Evolutionary conservation across 2,888 invertebrate species (phyloP).

Genomic region (Crioceris asparagi): DNA sequence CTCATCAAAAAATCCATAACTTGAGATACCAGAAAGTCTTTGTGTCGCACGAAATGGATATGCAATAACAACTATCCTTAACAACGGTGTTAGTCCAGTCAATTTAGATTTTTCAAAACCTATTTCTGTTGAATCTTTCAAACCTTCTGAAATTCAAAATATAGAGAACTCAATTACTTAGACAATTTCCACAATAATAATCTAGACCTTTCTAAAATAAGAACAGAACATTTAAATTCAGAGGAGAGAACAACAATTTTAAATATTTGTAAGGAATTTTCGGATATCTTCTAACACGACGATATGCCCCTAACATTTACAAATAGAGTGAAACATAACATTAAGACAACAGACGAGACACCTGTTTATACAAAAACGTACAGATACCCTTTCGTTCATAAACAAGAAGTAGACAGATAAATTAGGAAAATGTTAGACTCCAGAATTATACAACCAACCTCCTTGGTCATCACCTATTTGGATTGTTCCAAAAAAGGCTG

Average conservation of each 20-base stretch:
- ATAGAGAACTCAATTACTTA: no score
- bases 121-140: no score
- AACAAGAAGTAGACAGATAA: slow-evolving; percentile 21
- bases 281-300: slow-evolving; percentile 1
- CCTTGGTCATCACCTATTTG: slow-evolving; percentile 21
- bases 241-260: slow-evolving; percentile 4
- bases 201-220: no score
- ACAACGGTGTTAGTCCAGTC: no score
- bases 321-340: slow-evolving; percentile 10
- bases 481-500: slow-evolving; percentile 19
- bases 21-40: no score
- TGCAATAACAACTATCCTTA: no score
- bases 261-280: neutral
- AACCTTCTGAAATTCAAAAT: no score
- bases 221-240: slow-evolving; percentile 4
- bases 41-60: no score
- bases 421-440: slow-evolving; percentile 17
- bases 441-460: slow-evolving; percentile 14
- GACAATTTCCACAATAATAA: no score
- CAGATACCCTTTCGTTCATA: slow-evolving; percentile 22
- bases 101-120: no score
- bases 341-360: slow-evolving; percentile 12
- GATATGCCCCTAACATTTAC: slow-evolving; percentile 2
- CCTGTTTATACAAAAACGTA: slow-evolving; percentile 17
- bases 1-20: no score